phyloP scores from a whole-genome alignment of 1,140 invertebrate species.

The Aphis gossypii region DNA sequence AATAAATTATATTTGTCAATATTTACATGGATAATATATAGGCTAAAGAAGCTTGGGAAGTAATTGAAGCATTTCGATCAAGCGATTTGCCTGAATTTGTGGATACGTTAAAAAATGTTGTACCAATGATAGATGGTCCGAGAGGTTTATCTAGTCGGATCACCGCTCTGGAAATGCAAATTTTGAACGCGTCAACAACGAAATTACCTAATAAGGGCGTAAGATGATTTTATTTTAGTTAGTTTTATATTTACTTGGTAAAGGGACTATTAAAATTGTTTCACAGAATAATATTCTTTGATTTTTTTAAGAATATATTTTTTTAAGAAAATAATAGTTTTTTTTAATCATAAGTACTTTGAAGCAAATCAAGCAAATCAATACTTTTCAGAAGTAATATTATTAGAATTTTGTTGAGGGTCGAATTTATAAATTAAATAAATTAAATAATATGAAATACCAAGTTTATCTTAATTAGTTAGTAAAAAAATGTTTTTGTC shows the following conservation, averaged over 20 bases:
- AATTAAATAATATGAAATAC: too few relatives aligned
- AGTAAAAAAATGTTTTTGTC: too few relatives aligned
- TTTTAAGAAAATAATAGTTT: too few relatives aligned
- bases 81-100: not conserved
- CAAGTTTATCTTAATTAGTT: too few relatives aligned
- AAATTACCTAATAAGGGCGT: not conserved
- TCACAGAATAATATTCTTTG: too few relatives aligned
- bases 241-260: not conserved
- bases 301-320: too few relatives aligned
- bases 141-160: not conserved
- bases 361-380: too few relatives aligned
- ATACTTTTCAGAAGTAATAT: too few relatives aligned
- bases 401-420: too few relatives aligned
- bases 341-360: too few relatives aligned
- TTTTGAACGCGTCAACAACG: not conserved
- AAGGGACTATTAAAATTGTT: too few relatives aligned
- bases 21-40: conserved; percentile 59
- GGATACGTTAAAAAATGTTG: conserved; percentile 34
- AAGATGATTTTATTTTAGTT: not conserved
- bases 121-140: not conserved
- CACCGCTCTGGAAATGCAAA: not conserved
- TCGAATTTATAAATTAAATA: too few relatives aligned
- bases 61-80: conserved; percentile 49
- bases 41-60: conserved; percentile 59
- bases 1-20: not conserved